Evolutionary conservation across 1,140 invertebrate species (phyloP).

Genomic region (Drosophila sucinea): DNA sequence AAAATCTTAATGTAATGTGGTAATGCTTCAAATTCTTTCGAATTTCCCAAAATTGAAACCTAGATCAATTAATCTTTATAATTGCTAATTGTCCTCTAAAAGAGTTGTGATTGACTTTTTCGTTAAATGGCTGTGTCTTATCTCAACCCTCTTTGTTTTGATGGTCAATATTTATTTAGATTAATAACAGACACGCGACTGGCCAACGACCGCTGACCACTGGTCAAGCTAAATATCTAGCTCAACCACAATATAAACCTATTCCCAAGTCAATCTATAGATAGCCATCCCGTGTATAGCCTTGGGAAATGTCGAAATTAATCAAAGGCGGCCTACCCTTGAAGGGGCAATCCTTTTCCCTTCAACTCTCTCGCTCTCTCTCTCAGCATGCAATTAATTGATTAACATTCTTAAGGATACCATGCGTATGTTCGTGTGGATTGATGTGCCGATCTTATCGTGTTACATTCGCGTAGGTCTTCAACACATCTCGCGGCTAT

Average conservation of each 20-base stretch:
- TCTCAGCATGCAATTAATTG: constrained; percentile 80
- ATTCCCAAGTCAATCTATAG: constrained; percentile 58
- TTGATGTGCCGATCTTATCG: constrained; percentile 77
- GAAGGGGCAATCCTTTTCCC: constrained; percentile 50
- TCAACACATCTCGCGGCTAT: constrained; percentile 53
- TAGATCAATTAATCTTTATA: neutral
- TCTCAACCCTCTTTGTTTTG: constrained; percentile 44
- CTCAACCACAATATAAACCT: constrained; percentile 40
- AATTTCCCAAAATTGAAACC: neutral
- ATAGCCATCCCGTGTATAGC: constrained; percentile 33
- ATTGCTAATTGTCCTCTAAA: neutral
- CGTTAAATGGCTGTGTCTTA: constrained; percentile 1
- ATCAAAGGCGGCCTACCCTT: constrained; percentile 58
- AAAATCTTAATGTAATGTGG: neutral
- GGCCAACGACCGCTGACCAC: constrained; percentile 62
- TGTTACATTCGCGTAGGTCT: constrained; percentile 65
- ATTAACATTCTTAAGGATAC: constrained; percentile 79
- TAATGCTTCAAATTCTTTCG: neutral
- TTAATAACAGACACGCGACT: constrained; percentile 75
- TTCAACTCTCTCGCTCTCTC: constrained; percentile 13
- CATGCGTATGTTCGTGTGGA: constrained; percentile 35
- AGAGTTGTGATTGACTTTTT: neutral
- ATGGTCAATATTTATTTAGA: constrained; percentile 73
- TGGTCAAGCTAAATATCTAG: constrained; percentile 66
- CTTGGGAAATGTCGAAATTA: constrained; percentile 70